phyloP scores from a whole-genome alignment of 1,140 invertebrate species.

The Sarcophaga peregrina region DNA sequence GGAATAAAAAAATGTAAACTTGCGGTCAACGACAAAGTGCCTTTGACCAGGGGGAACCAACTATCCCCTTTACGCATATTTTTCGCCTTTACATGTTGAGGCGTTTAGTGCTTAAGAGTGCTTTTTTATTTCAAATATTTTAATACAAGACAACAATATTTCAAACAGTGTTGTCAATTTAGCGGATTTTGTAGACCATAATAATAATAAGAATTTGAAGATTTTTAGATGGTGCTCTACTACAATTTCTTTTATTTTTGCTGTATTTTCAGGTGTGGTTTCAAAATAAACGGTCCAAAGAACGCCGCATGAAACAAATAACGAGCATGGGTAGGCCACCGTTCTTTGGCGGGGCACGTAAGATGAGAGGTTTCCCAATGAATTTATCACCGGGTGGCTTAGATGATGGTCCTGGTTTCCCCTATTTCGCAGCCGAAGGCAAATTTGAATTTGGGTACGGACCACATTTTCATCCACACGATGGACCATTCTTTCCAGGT shows the following conservation, averaged over 20 bases:
- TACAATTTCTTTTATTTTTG: slow-evolving; percentile 13
- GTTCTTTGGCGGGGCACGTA: slow-evolving; percentile 88
- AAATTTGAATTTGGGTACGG: slow-evolving; percentile 92
- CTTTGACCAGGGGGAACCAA: background rate
- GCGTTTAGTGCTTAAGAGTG: no score
- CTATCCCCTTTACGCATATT: no score
- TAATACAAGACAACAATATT: no score
- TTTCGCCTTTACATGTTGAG: background rate
- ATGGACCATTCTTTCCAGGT: slow-evolving; percentile 83
- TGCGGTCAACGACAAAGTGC: no score
- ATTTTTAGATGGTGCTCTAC: background rate
- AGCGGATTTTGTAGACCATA: background rate
- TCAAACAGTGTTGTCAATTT: background rate
- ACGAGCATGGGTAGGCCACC: slow-evolving; percentile 91
- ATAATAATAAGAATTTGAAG: background rate
- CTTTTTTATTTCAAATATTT: background rate
- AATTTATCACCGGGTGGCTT: slow-evolving; percentile 86
- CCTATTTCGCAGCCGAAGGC: slow-evolving; percentile 85
- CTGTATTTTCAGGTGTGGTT: slow-evolving; percentile 91
- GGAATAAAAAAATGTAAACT: no score
- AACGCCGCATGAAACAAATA: slow-evolving; percentile 90
- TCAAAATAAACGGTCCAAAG: slow-evolving; percentile 98
- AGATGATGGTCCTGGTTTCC: slow-evolving; percentile 85
- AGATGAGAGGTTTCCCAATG: slow-evolving; percentile 90
- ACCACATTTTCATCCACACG: slow-evolving; percentile 87